These are phyloP conservation scores for Chelonus formosanus DNA, from an alignment of 2,888 invertebrate genomes.

Conservation along the genomic window DNA sequence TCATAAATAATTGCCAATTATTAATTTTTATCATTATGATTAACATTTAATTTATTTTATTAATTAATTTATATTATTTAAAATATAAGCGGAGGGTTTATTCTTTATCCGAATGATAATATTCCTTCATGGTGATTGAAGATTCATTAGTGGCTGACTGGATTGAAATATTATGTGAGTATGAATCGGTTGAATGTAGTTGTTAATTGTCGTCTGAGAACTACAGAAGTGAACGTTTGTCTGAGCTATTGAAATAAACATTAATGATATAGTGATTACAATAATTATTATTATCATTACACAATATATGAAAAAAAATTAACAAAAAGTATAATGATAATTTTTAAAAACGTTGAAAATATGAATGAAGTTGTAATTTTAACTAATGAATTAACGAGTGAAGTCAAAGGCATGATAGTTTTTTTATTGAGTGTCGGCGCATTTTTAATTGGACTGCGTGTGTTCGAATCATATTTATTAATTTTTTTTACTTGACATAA, in stretches of 20 bases:
- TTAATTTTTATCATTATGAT: too few species aligned
- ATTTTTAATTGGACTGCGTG: slow-evolving; percentile 30
- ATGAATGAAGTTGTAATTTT: slow-evolving; percentile 21
- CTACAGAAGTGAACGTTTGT: slow-evolving; percentile 50
- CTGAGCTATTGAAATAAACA: slow-evolving; percentile 28
- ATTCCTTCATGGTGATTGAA: slow-evolving; percentile 44
- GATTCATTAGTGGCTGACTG: slow-evolving; percentile 50
- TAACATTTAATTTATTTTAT: too few species aligned
- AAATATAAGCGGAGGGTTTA: not conserved
- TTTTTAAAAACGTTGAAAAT: slow-evolving; percentile 15
- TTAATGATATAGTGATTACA: slow-evolving; percentile 11
- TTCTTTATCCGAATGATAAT: slow-evolving; percentile 36
- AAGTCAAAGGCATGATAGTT: slow-evolving; percentile 25
- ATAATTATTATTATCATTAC: slow-evolving; percentile 15
- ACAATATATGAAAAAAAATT: slow-evolving; percentile 27
- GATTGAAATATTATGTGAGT: slow-evolving; percentile 55
- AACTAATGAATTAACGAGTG: slow-evolving; percentile 29
- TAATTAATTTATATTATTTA: too few species aligned
- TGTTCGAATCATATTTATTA: slow-evolving; percentile 40
- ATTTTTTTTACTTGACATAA: slow-evolving; percentile 34
- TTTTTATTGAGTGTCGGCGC: slow-evolving; percentile 8
- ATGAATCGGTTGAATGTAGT: slow-evolving; percentile 58
- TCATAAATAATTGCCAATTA: too few species aligned
- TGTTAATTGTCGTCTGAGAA: slow-evolving; percentile 61
- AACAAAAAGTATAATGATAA: slow-evolving; percentile 34